Base-by-base conservation (phyloP, 1,140 invertebrate genomes). In the Stenopsyche tienmushanensis region DNA sequence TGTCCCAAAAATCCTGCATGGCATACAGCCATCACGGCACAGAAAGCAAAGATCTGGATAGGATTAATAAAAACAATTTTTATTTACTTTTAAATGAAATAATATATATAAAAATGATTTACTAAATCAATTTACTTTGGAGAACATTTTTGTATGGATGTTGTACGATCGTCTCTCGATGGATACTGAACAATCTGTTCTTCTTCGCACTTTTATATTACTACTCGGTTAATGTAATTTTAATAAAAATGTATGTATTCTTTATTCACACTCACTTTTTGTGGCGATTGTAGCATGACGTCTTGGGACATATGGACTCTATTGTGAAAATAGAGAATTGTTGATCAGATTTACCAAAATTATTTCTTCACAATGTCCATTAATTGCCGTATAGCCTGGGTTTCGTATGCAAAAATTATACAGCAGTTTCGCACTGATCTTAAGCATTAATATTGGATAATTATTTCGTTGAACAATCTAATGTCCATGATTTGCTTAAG, bases 61-160 rank as follows among this genome's bases (percentile, higher is more conserved):
- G n/a, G n/a, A n/a, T n/a, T n/a, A 50, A 23, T 50, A 50, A 20
- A 50, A 7, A 29, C 34, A 25, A 29, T 54, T 26, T 15, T 15
- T 54, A 29, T 54, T 29, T 20, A n/a, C 3, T 13, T 29, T 29
- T 54, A 34, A 29, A 34, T 10, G 9, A 39, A 39, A 13, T 25
- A 2, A 52, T 25, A 25, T 52, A 13, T 52, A 2, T 25, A 9
- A 25, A 7, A 18, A 23, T 23, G 18, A 57, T 39, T 44, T 44
- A 20, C n/a, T n/a, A n/a, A n/a, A n/a, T n/a, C n/a, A 3, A 44
- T 23, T 47, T 25, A 60, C 58, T 60, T 47, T 47, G 7, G 44
- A 60, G 23, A 60, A 60, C 58, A 60, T 60, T 23, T 44, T 60
- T 9, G 20, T 21, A 3, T n/a, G n/a, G n/a, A n/a, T n/a, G 13